Base-by-base conservation (phyloP, 2,797 vertebrate species). In the Coracias cyanogaster region DNA sequence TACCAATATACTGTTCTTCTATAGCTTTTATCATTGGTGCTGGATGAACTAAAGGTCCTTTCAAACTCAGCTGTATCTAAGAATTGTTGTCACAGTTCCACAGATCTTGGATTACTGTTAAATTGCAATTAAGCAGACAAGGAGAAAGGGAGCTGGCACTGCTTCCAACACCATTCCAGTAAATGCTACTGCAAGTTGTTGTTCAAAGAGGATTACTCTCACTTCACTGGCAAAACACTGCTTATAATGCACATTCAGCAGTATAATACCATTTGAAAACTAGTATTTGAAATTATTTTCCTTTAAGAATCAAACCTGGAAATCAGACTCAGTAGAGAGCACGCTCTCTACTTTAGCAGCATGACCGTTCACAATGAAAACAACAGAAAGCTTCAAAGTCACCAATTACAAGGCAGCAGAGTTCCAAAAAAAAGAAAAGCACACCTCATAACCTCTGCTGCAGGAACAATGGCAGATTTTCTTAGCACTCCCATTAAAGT, bases 221-320 rank as follows among this genome's bases (percentile, higher is more conserved):
- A 82, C 43, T 92, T 94, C 70, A 84, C 67, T 80, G 76, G 77
- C 66, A 86, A 96, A 94, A 79, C 82, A 66, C 6, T 70, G 70
- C 87, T 79, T 82, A 81, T 81, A 95, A 92, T 57, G 64, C 71
- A 93, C 84, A 77, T 94, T 95, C 89, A 96, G 90, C 87, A 93
- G 54, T 46, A 88, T 80, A 96, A 93, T 58, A 82, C 71, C 48
- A 72, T 91, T 90, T 94, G 62, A 88, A 92, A 93, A 90, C 39
- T 10, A 72, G 67, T 67, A 93, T 93, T 93, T 91, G 62, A 87
- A 94, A 94, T 88, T 83, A 87, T 91, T 96, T 97, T 92, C 88
- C 62, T 82, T 82, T 90, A 93, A 92, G 81, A 94, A 81, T 93
- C 61, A 95, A 93, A 97, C 96, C 79, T 97, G 97, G 98, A 98